Conservation (phyloP, 30 jellyfish, hydroid and myxozoan genomes). For the Pelagia noctiluca region DNA sequence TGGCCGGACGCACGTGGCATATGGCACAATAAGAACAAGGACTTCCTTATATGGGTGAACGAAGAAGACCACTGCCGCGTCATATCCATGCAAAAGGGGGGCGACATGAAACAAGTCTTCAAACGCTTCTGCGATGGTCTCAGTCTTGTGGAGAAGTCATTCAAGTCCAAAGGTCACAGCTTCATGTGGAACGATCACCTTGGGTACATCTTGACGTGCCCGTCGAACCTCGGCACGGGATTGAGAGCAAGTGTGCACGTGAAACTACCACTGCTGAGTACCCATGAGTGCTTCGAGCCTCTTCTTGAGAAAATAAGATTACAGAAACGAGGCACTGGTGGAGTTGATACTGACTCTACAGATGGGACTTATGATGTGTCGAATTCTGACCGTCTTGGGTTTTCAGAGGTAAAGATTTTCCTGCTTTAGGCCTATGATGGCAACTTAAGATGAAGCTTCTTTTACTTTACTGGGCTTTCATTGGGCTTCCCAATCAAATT, state of each 20-base stretch:
- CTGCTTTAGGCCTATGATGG: too few relatives aligned
- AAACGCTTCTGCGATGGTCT: constrained; percentile 75
- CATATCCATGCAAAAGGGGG: constrained; percentile 84
- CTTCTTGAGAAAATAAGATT: constrained; percentile 38
- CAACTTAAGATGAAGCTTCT: too few relatives aligned
- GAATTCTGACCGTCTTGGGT: constrained; percentile 74
- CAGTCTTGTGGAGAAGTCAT: constrained; percentile 25
- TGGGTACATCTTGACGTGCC: constrained; percentile 79
- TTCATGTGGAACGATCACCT: constrained; percentile 83
- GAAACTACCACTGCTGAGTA: constrained; percentile 56
- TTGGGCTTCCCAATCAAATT: too few relatives aligned
- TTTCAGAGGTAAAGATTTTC: constrained; percentile 63
- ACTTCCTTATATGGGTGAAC: constrained; percentile 80
- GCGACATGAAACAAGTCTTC: constrained; percentile 78
- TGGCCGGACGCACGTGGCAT: constrained; percentile 93
- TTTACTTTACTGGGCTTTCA: too few relatives aligned
- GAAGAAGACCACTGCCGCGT: constrained; percentile 88
- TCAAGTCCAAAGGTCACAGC: constrained; percentile 46
- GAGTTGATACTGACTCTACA: constrained; percentile 74
- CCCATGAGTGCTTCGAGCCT: constrained; percentile 12
- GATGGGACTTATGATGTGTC: constrained; percentile 79
- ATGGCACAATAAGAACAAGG: constrained; percentile 76
- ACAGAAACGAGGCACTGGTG: constrained; percentile 71
- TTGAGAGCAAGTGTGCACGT: constrained; percentile 89
- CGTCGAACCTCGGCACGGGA: constrained; percentile 89